phyloP scores from a whole-genome alignment of 2,888 invertebrate species.

The Stenoptilia bipunctidactyla region DNA sequence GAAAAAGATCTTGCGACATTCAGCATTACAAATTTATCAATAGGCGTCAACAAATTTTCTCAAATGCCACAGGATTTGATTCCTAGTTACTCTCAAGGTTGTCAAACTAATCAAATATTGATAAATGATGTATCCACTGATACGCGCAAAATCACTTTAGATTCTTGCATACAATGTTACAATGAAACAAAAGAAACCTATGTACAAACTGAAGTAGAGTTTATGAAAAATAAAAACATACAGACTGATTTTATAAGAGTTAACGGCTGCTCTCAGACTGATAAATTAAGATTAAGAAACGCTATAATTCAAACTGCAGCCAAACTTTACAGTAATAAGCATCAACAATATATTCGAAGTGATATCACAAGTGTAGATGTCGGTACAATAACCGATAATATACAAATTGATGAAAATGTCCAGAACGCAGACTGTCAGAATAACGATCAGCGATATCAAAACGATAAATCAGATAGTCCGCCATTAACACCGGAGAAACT shows the following conservation, averaged over 20 bases:
- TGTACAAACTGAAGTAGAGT: constrained; percentile 45
- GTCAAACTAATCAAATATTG: constrained; percentile 53
- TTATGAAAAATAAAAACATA: constrained; percentile 43
- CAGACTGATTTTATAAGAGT: constrained; percentile 35
- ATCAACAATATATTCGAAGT: constrained; percentile 28
- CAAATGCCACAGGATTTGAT: constrained; percentile 52
- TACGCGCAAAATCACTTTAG: constrained; percentile 46
- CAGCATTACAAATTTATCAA: constrained; percentile 39
- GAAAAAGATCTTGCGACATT: constrained; percentile 50
- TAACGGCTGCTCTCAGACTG: constrained; percentile 42
- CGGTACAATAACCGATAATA: constrained; percentile 30
- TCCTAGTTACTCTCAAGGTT: constrained; percentile 44
- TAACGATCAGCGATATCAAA: neutral
- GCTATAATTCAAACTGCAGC: constrained; percentile 35
- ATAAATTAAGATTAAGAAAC: constrained; percentile 36
- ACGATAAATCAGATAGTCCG: constrained; percentile 51
- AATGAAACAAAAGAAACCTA: constrained; percentile 43
- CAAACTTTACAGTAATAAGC: constrained; percentile 30
- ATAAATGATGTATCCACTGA: constrained; percentile 47
- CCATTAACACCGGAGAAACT: constrained; percentile 50
- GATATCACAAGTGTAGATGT: constrained; percentile 25
- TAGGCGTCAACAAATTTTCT: constrained; percentile 44
- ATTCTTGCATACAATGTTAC: constrained; percentile 45
- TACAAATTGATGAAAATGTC: constrained; percentile 22
- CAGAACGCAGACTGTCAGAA: no score